Percentiles rank a stretch among this genome's conserved stretches.
These are phyloP conservation scores for Parapsyche elsis DNA, from an alignment of 1,140 invertebrate species.

Conservation along the genomic window DNA sequence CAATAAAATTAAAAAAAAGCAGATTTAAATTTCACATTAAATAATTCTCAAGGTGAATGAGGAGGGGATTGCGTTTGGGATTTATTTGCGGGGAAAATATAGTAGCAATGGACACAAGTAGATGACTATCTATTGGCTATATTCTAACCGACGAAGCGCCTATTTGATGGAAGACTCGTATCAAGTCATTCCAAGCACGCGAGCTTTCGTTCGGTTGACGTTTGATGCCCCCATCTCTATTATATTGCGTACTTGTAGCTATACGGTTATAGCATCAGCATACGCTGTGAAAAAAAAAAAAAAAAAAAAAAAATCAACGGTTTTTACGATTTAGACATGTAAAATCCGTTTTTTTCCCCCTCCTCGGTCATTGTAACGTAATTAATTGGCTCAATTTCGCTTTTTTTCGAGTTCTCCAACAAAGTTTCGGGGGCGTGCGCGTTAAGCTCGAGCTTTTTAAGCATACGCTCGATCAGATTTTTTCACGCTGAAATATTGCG, in stretches of 20 bases:
- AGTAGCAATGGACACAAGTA: constrained; percentile 13
- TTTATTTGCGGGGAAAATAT: background rate
- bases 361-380: too few relatives aligned
- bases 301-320: too few relatives aligned
- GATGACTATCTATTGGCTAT: constrained; percentile 26
- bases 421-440: background rate
- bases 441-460: background rate
- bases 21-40: too few relatives aligned
- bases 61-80: background rate
- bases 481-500: background rate
- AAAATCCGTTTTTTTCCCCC: too few relatives aligned
- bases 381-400: too few relatives aligned
- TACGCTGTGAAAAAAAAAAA: background rate
- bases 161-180: constrained; percentile 25
- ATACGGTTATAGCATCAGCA: background rate
- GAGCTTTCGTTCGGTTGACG: constrained; percentile 24
- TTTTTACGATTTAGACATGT: too few relatives aligned
- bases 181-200: constrained; percentile 22
- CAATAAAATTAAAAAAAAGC: too few relatives aligned
- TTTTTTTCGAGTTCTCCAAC: background rate
- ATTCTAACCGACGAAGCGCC: constrained; percentile 16
- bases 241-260: background rate
- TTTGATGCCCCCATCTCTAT: constrained; percentile 20
- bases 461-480: background rate
- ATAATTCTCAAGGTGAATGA: too few relatives aligned